Evolutionary conservation across 2,888 invertebrate genomes (phyloP).

Genomic region (Drosophila pegasa): DNA sequence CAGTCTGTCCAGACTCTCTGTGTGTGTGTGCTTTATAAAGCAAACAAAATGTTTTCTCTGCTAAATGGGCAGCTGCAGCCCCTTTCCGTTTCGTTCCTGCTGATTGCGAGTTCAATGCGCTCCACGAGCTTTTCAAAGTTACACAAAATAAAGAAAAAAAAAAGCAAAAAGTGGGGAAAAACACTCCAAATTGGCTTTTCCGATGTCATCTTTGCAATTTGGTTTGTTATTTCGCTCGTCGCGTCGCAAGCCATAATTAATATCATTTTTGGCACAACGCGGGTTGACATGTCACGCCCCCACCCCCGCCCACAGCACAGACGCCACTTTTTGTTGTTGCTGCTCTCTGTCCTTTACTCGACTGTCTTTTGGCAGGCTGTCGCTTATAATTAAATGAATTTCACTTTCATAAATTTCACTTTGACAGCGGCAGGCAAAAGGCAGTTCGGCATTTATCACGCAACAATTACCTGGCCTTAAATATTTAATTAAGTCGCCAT

Average conservation of each 20-base stretch:
- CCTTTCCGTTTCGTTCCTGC: constrained; percentile 1
- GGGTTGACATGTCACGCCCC: constrained; percentile 31
- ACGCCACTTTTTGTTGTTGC: constrained; percentile 36
- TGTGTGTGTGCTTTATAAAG: constrained; percentile 39
- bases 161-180: not conserved
- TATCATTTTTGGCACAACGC: constrained; percentile 47
- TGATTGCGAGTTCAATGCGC: constrained; percentile 75
- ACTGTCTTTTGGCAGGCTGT: constrained; percentile 46
- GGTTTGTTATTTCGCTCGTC: constrained; percentile 20
- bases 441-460: constrained; percentile 44
- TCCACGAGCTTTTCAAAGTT: constrained; percentile 20
- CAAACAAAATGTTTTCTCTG: constrained; percentile 71
- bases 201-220: constrained; percentile 43
- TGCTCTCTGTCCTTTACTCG: no score
- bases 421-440: constrained; percentile 64
- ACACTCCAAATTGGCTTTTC: constrained; percentile 49
- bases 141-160: not conserved
- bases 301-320: not conserved
- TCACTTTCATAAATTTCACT: constrained; percentile 72
- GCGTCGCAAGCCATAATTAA: constrained; percentile 61
- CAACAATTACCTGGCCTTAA: constrained; percentile 59
- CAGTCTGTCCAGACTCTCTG: not conserved
- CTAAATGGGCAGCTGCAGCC: constrained; percentile 45
- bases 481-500: constrained; percentile 67
- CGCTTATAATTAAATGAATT: constrained; percentile 75